Percentiles rank a stretch among this genome's conserved stretches.
Evolutionary conservation across 2,888 invertebrate genomes (phyloP).

Genomic region (Dyspetes luteomarginatus): DNA sequence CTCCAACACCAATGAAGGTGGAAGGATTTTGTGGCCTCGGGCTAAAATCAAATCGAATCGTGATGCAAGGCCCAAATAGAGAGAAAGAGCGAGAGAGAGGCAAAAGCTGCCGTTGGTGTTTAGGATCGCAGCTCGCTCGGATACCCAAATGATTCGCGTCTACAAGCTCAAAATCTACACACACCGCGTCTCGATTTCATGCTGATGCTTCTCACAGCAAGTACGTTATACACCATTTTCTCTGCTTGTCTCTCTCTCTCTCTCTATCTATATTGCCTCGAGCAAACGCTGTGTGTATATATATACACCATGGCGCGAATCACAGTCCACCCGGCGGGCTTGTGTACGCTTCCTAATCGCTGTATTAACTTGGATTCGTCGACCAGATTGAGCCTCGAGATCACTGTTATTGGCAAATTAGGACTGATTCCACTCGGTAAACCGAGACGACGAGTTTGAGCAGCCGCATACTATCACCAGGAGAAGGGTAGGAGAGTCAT

Average conservation of each 20-base stretch:
- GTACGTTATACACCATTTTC: neutral
- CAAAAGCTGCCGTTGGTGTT: constrained; percentile 35
- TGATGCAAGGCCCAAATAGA: constrained; percentile 43
- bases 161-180: constrained; percentile 42
- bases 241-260: constrained; percentile 5
- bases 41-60: constrained; percentile 64
- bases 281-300: constrained; percentile 68
- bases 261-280: constrained; percentile 64
- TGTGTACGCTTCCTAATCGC: constrained; percentile 77
- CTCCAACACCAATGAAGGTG: constrained; percentile 55
- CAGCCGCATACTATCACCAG: neutral
- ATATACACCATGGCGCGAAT: constrained; percentile 39
- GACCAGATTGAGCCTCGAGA: constrained; percentile 69
- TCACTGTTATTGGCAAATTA: constrained; percentile 79
- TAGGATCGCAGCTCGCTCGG: constrained; percentile 57
- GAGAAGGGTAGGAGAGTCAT: neutral
- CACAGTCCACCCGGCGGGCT: constrained; percentile 64
- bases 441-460: constrained; percentile 69
- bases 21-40: constrained; percentile 57
- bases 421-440: constrained; percentile 76
- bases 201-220: constrained; percentile 65
- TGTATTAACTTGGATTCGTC: constrained; percentile 78
- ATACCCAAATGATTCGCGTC: constrained; percentile 71
- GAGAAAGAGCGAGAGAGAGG: no score
- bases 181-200: constrained; percentile 71